Evolutionary conservation across 2,888 invertebrate genomes (phyloP).

Genomic region (Drosophila anomalata): DNA sequence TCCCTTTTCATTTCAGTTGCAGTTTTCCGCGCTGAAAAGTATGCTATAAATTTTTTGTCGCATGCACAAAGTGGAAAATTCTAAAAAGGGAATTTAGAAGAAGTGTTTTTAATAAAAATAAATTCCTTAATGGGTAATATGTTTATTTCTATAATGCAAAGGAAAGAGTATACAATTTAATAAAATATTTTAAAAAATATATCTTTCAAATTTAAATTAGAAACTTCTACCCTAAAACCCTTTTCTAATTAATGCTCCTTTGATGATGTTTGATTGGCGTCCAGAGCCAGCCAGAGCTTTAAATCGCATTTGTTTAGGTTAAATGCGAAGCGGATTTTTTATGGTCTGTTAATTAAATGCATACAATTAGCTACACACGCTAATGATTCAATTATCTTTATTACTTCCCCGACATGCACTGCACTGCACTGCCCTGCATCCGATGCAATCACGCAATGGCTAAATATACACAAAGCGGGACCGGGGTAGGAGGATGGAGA

Average conservation of each 20-base stretch:
- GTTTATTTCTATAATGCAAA: not conserved
- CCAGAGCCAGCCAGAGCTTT: slow-evolving; percentile 1
- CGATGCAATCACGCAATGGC: slow-evolving; percentile 33
- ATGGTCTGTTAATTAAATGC: slow-evolving; percentile 63
- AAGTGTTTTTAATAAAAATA: not conserved
- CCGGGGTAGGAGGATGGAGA: slow-evolving; percentile 12
- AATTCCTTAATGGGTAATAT: not conserved
- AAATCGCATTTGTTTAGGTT: not conserved
- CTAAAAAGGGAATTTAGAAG: not conserved
- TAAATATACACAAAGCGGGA: slow-evolving; percentile 41
- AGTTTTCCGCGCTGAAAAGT: slow-evolving; percentile 37
- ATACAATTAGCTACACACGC: slow-evolving; percentile 60
- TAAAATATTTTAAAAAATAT: slow-evolving; percentile 8
- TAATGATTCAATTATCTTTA: slow-evolving; percentile 76
- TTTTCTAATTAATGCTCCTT: slow-evolving; percentile 53
- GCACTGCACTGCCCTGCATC: slow-evolving; percentile 4
- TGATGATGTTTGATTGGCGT: slow-evolving; percentile 65
- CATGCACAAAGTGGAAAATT: slow-evolving; percentile 4
- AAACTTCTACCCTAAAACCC: not conserved
- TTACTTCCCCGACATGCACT: slow-evolving; percentile 46
- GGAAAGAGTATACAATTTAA: not conserved
- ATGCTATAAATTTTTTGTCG: slow-evolving; percentile 34
- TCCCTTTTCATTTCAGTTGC: slow-evolving; percentile 31
- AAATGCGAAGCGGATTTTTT: slow-evolving; percentile 32
- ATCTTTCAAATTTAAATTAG: not conserved